Evolutionary conservation across 92 coral and sea anemone genomes (phyloP), one percentile per base, ranked within the genome.

Genomic region (Porites evermanni): DNA sequence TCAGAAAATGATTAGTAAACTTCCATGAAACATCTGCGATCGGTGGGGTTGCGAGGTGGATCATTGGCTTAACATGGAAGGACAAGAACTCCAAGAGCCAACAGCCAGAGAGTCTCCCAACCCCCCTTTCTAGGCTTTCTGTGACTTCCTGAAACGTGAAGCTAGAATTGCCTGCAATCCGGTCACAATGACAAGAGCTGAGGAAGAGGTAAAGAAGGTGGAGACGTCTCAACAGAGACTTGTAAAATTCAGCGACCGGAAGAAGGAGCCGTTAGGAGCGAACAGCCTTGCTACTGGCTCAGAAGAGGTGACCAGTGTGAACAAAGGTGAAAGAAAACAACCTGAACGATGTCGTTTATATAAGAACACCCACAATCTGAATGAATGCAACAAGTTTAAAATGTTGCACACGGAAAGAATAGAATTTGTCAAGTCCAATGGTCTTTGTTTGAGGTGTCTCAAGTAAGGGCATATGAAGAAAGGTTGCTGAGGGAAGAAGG

Each of bases 141-240:
- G 93, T 53, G 53, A 81, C 51, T 86, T 90, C 64, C 73, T 86
- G 2, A 16, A 73, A 75, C 74, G 73, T 18, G 90, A 83, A 72
- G 85, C 88, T 4, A 85, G 89, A 61, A 85, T 85, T n/a, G 89
- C 93, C 3, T 85, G 83, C 65, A 90, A 86, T 53, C 90, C 90
- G 3, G 87, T 86, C 0, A 81, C 82, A 7, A 56, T 77, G 2
- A 19, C 73, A 20, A 58, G 70, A 17, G 38, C 66, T 1, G 18
- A 53, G 64, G 72, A 71, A 47, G 78, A 69, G 12, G 86, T 72
- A 11, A 79, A 13, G 17, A 72, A 72, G 38, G n/a, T n/a, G n/a
- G n/a, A n/a, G n/a, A n/a, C n/a, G n/a, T n/a, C n/a, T n/a, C n/a
- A n/a, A n/a, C n/a, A n/a, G n/a, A n/a, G n/a, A n/a, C n/a, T n/a